Conservation (phyloP, 2,113 vertebrate species). For the Mixornis gularis region DNA sequence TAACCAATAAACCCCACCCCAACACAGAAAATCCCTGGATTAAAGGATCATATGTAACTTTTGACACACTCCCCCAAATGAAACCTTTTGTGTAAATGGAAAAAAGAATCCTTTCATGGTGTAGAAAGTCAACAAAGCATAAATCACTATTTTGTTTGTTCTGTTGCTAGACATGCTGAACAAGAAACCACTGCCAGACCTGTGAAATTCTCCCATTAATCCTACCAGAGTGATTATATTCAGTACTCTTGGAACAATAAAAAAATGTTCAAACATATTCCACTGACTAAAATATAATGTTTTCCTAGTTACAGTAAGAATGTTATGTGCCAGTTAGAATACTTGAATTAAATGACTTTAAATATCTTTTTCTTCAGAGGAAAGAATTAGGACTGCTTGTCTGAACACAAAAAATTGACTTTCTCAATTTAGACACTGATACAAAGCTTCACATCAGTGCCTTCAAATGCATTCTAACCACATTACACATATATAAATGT, state of each 20-base stretch:
- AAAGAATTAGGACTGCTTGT: neutral
- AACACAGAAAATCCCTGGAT: constrained; percentile 8
- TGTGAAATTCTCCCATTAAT: neutral
- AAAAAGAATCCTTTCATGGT: constrained; percentile 30
- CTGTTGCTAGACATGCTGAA: constrained; percentile 20
- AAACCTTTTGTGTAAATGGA: constrained; percentile 21
- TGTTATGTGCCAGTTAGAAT: neutral
- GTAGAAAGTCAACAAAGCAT: constrained; percentile 51
- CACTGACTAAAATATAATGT: neutral
- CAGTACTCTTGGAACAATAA: neutral
- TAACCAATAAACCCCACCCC: neutral
- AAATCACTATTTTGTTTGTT: constrained; percentile 49
- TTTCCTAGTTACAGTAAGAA: neutral
- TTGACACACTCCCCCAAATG: neutral
- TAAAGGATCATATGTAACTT: constrained; percentile 38
- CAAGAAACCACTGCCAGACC: neutral
- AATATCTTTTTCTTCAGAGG: neutral
- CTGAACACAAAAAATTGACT: neutral
- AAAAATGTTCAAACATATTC: neutral
- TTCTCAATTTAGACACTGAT: neutral
- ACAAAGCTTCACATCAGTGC: neutral
- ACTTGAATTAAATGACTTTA: neutral
- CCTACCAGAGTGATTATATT: neutral
- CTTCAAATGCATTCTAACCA: neutral
- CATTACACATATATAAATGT: neutral